Percentiles rank a stretch among this genome's conserved stretches.
Evolutionary conservation across 2,797 vertebrate genomes (phyloP).

Genomic region (Spinus pinus): DNA sequence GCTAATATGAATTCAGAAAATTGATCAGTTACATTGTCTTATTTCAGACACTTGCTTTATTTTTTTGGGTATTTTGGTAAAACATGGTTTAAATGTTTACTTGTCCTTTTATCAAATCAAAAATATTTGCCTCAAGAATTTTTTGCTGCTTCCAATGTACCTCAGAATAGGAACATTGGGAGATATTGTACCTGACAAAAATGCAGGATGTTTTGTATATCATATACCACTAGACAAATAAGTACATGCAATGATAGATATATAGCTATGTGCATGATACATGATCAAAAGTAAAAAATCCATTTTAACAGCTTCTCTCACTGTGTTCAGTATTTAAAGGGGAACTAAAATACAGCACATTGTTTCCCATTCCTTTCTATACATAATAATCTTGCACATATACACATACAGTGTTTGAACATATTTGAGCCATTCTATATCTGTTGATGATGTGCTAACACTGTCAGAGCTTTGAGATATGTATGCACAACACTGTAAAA

Average conservation of each 20-base stretch:
- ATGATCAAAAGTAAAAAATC: not conserved
- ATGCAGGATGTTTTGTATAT: not conserved
- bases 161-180: not conserved
- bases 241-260: not conserved
- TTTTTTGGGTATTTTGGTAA: not conserved
- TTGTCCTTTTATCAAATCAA: not conserved
- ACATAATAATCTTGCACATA: not conserved
- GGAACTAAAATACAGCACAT: not conserved
- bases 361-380: not conserved
- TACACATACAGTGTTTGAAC: not conserved
- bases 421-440: not conserved
- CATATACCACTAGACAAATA: not conserved
- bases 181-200: not conserved
- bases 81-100: not conserved
- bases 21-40: not conserved
- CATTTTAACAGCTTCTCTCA: not conserved
- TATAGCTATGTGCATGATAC: not conserved
- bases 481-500: not conserved
- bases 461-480: constrained; percentile 4
- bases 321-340: not conserved
- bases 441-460: constrained; percentile 8
- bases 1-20: not conserved
- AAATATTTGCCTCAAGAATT: not conserved
- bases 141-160: not conserved
- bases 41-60: not conserved